Evolutionary conservation across 2,113 vertebrate species (phyloP).

Genomic region (Oreotragus oreotragus): DNA sequence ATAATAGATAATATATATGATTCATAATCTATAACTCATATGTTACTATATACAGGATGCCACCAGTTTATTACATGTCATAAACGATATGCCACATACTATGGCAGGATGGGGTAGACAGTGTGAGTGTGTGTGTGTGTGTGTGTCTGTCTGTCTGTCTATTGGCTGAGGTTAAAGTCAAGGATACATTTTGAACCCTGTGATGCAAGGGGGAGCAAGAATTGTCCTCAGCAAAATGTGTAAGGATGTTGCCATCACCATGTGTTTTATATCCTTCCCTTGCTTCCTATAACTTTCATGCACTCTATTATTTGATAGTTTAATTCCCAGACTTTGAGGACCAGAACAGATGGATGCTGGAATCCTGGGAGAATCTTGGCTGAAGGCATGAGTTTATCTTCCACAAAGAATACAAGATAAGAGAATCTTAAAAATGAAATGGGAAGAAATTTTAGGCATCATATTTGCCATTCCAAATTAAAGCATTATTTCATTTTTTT

Average conservation of each 20-base stretch:
- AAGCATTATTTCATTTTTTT: background rate
- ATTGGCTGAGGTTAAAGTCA: background rate
- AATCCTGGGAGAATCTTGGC: background rate
- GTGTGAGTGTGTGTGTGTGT: background rate
- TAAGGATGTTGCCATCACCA: background rate
- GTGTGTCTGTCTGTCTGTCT: background rate
- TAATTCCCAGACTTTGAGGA: background rate
- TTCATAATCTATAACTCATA: background rate
- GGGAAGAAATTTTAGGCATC: background rate
- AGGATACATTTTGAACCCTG: background rate
- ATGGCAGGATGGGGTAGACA: background rate
- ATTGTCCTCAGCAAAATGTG: background rate
- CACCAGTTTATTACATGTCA: background rate
- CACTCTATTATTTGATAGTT: background rate
- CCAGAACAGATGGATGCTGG: background rate
- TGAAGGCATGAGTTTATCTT: background rate
- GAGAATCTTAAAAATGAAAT: background rate
- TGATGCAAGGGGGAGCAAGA: background rate
- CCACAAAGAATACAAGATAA: background rate
- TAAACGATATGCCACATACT: background rate
- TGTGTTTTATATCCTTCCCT: background rate
- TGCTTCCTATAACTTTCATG: background rate
- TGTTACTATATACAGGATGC: background rate
- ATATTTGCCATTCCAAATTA: background rate
- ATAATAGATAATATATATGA: background rate